These are phyloP conservation scores for Bagarius yarrelli DNA, from an alignment of 2,113 vertebrate genomes.

Conservation along the genomic window DNA sequence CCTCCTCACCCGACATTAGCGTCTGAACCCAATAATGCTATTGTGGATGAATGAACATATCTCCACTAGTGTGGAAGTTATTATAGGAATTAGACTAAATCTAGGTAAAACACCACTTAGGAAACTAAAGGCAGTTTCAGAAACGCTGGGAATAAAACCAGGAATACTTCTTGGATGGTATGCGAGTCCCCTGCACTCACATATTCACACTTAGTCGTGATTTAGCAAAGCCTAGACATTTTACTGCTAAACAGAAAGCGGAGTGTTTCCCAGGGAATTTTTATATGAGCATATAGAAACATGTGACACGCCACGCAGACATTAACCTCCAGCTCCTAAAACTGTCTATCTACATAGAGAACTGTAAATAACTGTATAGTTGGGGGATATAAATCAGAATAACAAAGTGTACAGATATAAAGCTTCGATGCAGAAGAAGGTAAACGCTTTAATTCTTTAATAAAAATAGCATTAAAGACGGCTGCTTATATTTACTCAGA, in stretches of 20 bases:
- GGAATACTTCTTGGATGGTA: background rate
- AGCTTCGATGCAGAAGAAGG: background rate
- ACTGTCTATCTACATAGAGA: background rate
- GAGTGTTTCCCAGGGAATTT: too few relatives aligned
- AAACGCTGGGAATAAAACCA: background rate
- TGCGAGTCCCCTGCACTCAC: background rate
- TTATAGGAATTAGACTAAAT: too few relatives aligned
- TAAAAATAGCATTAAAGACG: background rate
- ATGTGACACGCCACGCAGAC: background rate
- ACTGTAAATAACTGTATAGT: background rate
- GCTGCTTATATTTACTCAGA: slow-evolving; percentile 1
- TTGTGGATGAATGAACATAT: too few relatives aligned
- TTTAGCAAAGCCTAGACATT: too few relatives aligned
- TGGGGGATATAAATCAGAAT: slow-evolving; percentile 10
- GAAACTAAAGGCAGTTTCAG: background rate
- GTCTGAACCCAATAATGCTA: too few relatives aligned
- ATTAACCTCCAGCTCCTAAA: background rate
- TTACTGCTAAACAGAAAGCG: background rate
- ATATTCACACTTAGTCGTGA: background rate
- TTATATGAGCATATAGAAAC: too few relatives aligned
- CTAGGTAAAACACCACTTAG: background rate
- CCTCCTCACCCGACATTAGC: too few relatives aligned
- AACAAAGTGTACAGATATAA: background rate
- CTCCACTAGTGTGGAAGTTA: too few relatives aligned
- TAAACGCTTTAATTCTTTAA: background rate